Percentiles rank a stretch among this genome's conserved stretches.
Conservation (phyloP, 2,113 vertebrate genomes). For the Dolichotis patagonum region DNA sequence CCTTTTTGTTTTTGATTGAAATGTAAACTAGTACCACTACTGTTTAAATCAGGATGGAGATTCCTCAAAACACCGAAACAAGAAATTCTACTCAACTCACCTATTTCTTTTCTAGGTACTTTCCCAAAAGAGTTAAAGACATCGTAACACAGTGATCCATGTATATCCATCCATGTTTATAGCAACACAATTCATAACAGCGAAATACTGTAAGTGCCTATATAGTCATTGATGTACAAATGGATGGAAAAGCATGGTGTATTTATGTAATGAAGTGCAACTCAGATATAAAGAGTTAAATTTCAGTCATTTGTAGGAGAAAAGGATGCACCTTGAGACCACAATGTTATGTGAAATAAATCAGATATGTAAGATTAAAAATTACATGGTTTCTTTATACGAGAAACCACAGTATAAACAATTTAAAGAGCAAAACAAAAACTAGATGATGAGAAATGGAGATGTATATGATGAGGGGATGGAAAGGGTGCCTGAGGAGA, state of each 20-base stretch:
- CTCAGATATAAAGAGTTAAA: background rate
- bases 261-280: background rate
- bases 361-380: background rate
- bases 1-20: background rate
- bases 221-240: background rate
- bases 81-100: background rate
- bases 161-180: background rate
- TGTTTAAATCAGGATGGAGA: background rate
- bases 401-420: background rate
- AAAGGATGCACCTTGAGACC: background rate
- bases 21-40: background rate
- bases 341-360: background rate
- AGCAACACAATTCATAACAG: background rate
- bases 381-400: background rate
- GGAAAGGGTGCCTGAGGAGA: background rate
- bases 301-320: background rate
- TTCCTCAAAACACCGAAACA: background rate
- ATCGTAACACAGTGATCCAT: background rate
- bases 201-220: background rate
- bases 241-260: background rate
- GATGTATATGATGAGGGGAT: background rate
- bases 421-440: background rate
- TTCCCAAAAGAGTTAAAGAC: background rate
- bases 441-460: background rate
- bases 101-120: background rate